Evolutionary conservation across 2,888 invertebrate genomes (phyloP), one percentile per base, ranked within the genome.

Genomic region (Dicyrtomina minuta): DNA sequence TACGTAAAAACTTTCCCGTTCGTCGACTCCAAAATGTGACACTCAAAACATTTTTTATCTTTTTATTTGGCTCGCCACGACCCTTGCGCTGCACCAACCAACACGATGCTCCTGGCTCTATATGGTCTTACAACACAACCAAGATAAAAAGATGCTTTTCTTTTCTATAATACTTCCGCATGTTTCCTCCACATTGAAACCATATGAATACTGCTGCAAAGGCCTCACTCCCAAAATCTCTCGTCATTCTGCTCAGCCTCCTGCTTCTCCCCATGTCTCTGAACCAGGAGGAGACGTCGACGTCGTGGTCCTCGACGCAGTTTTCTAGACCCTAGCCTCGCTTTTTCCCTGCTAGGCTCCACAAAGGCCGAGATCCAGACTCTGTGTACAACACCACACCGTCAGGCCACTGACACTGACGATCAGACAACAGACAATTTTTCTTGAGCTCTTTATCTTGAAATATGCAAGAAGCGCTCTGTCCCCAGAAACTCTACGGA

Each of bases 21-120:
- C 49, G 43, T 22, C 33, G 44, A 68, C 68, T 61, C 49, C 62
- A 64, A 66, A 65, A 65, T 65, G 65, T 65, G 65, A 65, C 65
- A 65, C 43, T 43, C 24, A 20, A 55, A 70, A 70, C 70, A 70
- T 70, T 70, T 65, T 70, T 70, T 70, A 60, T 66, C 60, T 66
- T 66, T 70, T 70, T 70, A 70, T 66, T 70, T 66, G 67, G 59
- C 46, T 60, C 67, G 59, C 27, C 59, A 56, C 64, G 51, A 53
- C 62, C 53, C 53, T 24, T 51, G 33, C 53, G 53, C 55, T 22
- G 60, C 65, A 55, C 43, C 55, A 65, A 55, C 43, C 55, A 65
- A 51, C 51, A 43, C 51, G 69, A 70, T 43, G 26, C 17, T 22
- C 17, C 53, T 22, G 22, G 22, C 22, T 51, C 17, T 17, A 3